Evolutionary conservation across 2,797 vertebrate genomes (phyloP).

Genomic region (Aeoliscus strigatus): DNA sequence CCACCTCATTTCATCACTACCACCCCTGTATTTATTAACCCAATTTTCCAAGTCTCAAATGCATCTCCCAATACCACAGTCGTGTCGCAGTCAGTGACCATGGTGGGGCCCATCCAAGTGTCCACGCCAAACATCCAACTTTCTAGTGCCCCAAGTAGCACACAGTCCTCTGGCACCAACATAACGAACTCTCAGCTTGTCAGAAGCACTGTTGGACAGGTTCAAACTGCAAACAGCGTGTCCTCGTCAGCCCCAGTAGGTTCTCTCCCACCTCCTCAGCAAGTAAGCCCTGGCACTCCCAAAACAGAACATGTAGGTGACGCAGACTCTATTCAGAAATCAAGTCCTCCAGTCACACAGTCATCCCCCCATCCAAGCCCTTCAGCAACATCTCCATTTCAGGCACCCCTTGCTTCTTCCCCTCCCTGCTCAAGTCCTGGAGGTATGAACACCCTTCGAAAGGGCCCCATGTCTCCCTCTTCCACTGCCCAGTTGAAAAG

Average conservation of each 20-base stretch:
- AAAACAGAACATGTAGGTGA: constrained; percentile 79
- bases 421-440: constrained; percentile 83
- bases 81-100: constrained; percentile 85
- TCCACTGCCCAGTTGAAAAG: constrained; percentile 73
- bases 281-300: constrained; percentile 56
- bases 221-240: constrained; percentile 68
- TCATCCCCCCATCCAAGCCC: constrained; percentile 48
- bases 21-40: constrained; percentile 89
- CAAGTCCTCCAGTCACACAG: constrained; percentile 56
- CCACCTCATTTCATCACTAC: constrained; percentile 87
- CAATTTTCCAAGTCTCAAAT: constrained; percentile 89
- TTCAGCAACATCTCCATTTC: constrained; percentile 63
- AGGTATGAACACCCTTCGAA: constrained; percentile 71
- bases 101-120: constrained; percentile 88
- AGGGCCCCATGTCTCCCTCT: constrained; percentile 80
- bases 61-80: constrained; percentile 82
- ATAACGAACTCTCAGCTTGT: constrained; percentile 68
- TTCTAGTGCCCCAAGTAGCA: constrained; percentile 72
- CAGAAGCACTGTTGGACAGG: constrained; percentile 74
- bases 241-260: constrained; percentile 42
- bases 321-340: constrained; percentile 47
- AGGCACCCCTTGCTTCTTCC: constrained; percentile 75
- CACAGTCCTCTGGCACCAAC: constrained; percentile 62
- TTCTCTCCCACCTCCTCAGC: constrained; percentile 60
- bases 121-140: constrained; percentile 88